These are phyloP conservation scores for Caenorhabditis inopinata DNA, from an alignment of 1,140 invertebrate genomes.

Conservation along the genomic window DNA sequence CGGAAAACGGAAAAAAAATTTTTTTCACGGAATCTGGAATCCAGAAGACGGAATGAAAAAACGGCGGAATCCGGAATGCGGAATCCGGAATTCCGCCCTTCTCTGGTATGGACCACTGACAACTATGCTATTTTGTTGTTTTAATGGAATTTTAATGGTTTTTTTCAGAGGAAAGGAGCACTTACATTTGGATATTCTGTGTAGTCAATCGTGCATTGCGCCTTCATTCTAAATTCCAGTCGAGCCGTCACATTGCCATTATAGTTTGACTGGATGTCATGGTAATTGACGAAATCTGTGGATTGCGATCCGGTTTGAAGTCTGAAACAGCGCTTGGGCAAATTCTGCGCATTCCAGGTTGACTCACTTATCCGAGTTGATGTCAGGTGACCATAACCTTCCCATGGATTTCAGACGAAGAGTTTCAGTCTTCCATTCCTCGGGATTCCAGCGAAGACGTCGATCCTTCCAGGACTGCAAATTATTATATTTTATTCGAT, in stretches of 20 bases:
- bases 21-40: too few species aligned
- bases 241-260: constrained; percentile 50
- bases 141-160: too few species aligned
- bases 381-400: constrained; percentile 51
- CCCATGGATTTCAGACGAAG: constrained; percentile 50
- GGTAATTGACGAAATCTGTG: constrained; percentile 48
- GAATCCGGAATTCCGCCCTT: too few species aligned
- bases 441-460: constrained; percentile 45
- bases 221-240: constrained; percentile 52
- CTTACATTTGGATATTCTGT: constrained; percentile 53
- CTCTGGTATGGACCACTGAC: too few species aligned
- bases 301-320: constrained; percentile 49
- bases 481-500: background rate
- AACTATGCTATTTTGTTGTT: too few species aligned
- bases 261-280: constrained; percentile 48
- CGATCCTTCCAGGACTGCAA: constrained; percentile 54
- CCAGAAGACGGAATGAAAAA: too few species aligned
- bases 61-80: too few species aligned
- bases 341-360: background rate
- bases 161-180: too few species aligned
- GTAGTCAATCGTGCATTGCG: constrained; percentile 49
- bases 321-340: constrained; percentile 26
- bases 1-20: too few species aligned
- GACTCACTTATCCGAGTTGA: constrained; percentile 50
- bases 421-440: constrained; percentile 49